Base-by-base conservation (phyloP, 2,888 invertebrate species). In the Xestia sexstrigata region DNA sequence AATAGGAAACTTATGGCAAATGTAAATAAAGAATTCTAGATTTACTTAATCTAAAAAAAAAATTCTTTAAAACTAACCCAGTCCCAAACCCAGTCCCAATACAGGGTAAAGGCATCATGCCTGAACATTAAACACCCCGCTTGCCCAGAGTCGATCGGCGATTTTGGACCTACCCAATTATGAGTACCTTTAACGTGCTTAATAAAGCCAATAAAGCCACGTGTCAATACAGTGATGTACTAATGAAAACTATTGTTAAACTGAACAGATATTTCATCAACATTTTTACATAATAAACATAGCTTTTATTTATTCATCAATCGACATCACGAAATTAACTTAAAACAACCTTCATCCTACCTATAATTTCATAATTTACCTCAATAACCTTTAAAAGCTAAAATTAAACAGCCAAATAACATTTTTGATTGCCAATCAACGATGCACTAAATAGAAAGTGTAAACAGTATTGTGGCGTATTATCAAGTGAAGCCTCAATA, bases 371-470 rank as follows among this genome's bases (percentile, higher is more conserved):
- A 70, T 35, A 76, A 60, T 74, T 66, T 71, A 83, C 79, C 76
- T 73, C 66, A 78, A 74, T 69, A 68, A 74, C n/a, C 45, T 62
- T 45, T 47, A 63, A 75, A 70, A 80, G 45, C 39, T 30, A 39
- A 74, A 87, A 82, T 79, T 76, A 79, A 74, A 76, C 68, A 73
- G 39, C 58, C 30, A 74, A 78, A 84, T 74, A 68, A 74, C 70
- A 80, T 82, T 82, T 86, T 79, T 76, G 81, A 85, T 83, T 85
- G 79, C 35, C 83, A 87, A 89, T 88, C 83, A 85, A 71, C 75
- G 72, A 67, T 63, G 52, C 74, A 84, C 85, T 82, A 82, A 82
- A 83, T 74, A 87, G 80, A 85, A 86, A 79, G 82, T 87, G 84
- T 86, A 63, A 80, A 84, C 79, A 78, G 71, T 76, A 86, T 83